Base-by-base conservation (phyloP, 1,140 invertebrate genomes). In the Drosophila azteca region DNA sequence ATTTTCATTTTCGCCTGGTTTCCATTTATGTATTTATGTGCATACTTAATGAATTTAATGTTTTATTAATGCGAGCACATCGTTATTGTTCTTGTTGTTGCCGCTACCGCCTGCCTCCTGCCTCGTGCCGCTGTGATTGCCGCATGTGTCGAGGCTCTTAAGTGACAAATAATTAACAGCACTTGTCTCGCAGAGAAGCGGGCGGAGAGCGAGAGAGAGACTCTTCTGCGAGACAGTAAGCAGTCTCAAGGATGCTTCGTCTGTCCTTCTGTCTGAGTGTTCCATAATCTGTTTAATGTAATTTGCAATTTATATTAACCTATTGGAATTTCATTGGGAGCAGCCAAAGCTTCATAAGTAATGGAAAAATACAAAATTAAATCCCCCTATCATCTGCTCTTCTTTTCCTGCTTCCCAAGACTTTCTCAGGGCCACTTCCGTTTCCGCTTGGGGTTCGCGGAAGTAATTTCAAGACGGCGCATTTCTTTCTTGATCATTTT, bases 291-390 rank as follows among this genome's bases (percentile, higher is more conserved):
- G 83, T 87, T 87, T 87, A 87, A 87, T 79, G 83, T 87, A 87
- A 88, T 88, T 87, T 87, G 83, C 83, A 87, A 88, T 87, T 87
- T 87, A 87, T 87, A 87, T 87, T 69, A 87, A 79, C 79, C 84
- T 88, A 87, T 87, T 79, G 83, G 83, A 83, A 71, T 83, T 76
- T 83, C 61, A 79, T 83, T 87, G 63, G 13, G 50, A 41, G 48
- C 46, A 41, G 48, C 46, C 41, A 22, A 17, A 26, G 35, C 15
- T 57, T 29, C 13, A n/a, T 20, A 26, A 39, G 17, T 31, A 39
- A 26, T 46, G 20, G 39, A 46, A 45, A 57, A 26, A 9, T 44
- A 35, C 59, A 41, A 45, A 24, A 26, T 17, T 15, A 20, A 65
- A 50, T 31, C 48, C 4, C 4, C 15, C 29, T 17, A 57, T 29